phyloP scores from a whole-genome alignment of 2,888 invertebrate genomes.

The Nowickia ferox region DNA sequence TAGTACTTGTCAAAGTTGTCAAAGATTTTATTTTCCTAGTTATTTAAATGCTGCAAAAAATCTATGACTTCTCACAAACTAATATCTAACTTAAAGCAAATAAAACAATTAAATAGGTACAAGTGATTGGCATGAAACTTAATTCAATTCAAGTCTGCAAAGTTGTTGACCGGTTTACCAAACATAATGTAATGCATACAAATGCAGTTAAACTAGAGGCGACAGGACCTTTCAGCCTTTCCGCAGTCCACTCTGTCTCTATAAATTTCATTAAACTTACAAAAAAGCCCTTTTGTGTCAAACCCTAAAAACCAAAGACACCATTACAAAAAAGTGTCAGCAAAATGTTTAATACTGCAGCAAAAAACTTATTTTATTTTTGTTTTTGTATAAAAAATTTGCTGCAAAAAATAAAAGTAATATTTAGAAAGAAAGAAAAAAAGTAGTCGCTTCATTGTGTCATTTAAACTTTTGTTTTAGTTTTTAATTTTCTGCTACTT shows the following conservation, averaged over 20 bases:
- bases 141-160: conserved; percentile 21
- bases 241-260: background rate
- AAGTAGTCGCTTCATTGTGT: conserved; percentile 15
- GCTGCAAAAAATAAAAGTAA: conserved; percentile 43
- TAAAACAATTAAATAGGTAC: background rate
- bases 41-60: background rate
- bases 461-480: conserved; percentile 44
- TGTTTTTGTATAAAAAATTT: conserved; percentile 21
- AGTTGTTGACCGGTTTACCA: background rate
- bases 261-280: conserved; percentile 5
- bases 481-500: conserved; percentile 36
- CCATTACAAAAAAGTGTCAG: background rate
- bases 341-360: conserved; percentile 29
- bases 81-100: background rate
- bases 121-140: conserved; percentile 25
- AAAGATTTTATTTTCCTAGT: background rate
- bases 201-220: background rate
- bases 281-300: background rate
- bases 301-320: conserved; percentile 12
- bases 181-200: background rate
- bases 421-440: conserved; percentile 3
- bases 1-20: background rate
- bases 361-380: conserved; percentile 23
- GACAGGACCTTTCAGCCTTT: background rate
- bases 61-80: background rate